Conservation (phyloP, 2,797 vertebrate genomes). For the Passerculus sandwichensis region DNA sequence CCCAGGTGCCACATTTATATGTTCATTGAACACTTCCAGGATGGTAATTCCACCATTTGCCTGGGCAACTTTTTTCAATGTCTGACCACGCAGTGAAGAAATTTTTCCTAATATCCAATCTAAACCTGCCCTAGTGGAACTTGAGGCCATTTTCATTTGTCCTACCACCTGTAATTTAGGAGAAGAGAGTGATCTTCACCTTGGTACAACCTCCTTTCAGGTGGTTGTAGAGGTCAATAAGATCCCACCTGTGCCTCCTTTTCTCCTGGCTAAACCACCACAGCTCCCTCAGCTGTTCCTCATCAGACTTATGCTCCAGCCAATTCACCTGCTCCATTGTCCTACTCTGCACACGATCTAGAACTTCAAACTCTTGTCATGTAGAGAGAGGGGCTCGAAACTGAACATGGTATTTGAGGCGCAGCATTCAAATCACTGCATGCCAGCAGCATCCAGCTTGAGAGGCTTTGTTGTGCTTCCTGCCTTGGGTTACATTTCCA, state of each 20-base stretch:
- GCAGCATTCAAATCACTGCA: background rate
- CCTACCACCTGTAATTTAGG: background rate
- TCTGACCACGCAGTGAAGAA: background rate
- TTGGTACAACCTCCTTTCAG: background rate
- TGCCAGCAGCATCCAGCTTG: background rate
- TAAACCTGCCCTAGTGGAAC: background rate
- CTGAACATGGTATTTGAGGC: background rate
- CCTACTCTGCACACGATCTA: background rate
- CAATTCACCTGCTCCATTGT: background rate
- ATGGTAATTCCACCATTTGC: background rate
- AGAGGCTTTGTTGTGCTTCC: background rate
- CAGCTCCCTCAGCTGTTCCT: background rate
- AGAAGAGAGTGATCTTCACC: rapidly evolving
- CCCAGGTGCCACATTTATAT: no score
- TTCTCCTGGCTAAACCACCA: background rate
- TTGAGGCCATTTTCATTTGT: background rate
- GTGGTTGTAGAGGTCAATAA: background rate
- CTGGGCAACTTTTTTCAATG: background rate
- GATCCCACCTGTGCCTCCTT: background rate
- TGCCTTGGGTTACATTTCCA: background rate
- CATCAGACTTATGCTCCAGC: background rate
- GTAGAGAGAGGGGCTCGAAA: background rate
- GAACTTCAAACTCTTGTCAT: background rate
- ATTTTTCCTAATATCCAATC: background rate
- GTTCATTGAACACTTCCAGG: background rate